Evolutionary conservation across 2,888 invertebrate genomes (phyloP).

Genomic region (Tryphoninae sp.): DNA sequence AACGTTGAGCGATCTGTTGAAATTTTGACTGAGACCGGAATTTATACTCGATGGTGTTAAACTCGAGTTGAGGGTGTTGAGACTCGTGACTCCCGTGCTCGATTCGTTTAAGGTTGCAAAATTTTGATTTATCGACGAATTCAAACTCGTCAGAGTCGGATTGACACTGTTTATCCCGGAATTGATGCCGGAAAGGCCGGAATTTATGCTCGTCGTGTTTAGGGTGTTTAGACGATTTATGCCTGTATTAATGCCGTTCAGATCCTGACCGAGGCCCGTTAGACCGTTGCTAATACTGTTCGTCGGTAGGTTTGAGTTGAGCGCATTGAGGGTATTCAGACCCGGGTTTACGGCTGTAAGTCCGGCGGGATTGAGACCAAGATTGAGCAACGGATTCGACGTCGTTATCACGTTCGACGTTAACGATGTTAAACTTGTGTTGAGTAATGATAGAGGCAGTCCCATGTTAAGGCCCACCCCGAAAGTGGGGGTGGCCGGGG

Average conservation of each 20-base stretch:
- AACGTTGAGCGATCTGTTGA: constrained; percentile 75
- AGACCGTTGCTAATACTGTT: constrained; percentile 79
- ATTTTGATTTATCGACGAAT: constrained; percentile 77
- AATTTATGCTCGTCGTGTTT: constrained; percentile 76
- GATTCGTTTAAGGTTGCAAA: constrained; percentile 74
- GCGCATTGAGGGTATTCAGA: constrained; percentile 78
- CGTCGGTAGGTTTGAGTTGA: constrained; percentile 78
- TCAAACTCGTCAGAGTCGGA: constrained; percentile 75
- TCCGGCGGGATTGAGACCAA: constrained; percentile 78
- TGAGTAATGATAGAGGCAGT: constrained; percentile 79
- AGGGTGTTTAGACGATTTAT: constrained; percentile 76
- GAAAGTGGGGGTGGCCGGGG: constrained; percentile 81
- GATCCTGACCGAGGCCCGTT: constrained; percentile 77
- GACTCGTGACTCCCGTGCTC: constrained; percentile 73
- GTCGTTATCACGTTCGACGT: constrained; percentile 81
- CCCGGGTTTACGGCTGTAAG: constrained; percentile 78
- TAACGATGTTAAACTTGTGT: constrained; percentile 79
- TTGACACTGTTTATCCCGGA: constrained; percentile 76
- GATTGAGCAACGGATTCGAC: constrained; percentile 80
- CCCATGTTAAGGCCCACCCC: constrained; percentile 82
- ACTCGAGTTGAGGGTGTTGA: constrained; percentile 74
- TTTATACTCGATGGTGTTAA: constrained; percentile 71
- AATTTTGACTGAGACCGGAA: constrained; percentile 73
- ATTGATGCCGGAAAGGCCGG: constrained; percentile 75
- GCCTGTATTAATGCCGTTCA: constrained; percentile 77